These are phyloP conservation scores for Beaufortia kweichowensis DNA, from an alignment of 2,113 vertebrate genomes.

Conservation along the genomic window DNA sequence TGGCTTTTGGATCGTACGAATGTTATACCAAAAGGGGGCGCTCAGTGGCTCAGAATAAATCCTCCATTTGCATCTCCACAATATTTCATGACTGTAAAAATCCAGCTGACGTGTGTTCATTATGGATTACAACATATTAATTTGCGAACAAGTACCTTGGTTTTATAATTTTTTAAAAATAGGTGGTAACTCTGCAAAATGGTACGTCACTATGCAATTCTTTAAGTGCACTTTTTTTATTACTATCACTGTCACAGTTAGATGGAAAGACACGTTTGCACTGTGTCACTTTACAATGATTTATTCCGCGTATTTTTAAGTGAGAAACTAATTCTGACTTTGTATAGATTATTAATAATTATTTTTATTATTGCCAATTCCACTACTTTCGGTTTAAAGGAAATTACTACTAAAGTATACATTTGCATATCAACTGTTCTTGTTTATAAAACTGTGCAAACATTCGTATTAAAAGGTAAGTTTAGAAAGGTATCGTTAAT, in stretches of 20 bases:
- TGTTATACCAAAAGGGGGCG: neutral
- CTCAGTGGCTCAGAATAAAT: constrained; percentile 1
- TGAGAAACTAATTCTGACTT: too few relatives aligned
- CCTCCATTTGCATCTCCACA: neutral
- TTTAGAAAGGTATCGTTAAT: neutral
- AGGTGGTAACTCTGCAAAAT: too few relatives aligned
- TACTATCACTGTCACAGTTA: too few relatives aligned
- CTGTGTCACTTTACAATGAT: too few relatives aligned
- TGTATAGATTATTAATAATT: too few relatives aligned
- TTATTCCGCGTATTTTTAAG: too few relatives aligned
- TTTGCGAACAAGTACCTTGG: too few relatives aligned
- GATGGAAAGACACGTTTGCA: too few relatives aligned
- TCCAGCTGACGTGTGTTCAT: neutral
- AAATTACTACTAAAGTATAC: neutral
- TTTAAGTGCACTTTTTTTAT: too few relatives aligned
- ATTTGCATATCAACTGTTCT: neutral
- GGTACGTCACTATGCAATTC: too few relatives aligned
- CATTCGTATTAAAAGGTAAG: neutral
- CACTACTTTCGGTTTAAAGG: neutral
- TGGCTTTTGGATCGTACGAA: neutral
- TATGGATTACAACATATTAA: neutral
- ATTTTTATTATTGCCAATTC: too few relatives aligned
- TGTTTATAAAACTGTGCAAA: neutral
- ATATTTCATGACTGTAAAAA: neutral
- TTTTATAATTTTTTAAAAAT: too few relatives aligned